Conservation (phyloP, 2,888 invertebrate species). For the Cataglyphis livida region DNA sequence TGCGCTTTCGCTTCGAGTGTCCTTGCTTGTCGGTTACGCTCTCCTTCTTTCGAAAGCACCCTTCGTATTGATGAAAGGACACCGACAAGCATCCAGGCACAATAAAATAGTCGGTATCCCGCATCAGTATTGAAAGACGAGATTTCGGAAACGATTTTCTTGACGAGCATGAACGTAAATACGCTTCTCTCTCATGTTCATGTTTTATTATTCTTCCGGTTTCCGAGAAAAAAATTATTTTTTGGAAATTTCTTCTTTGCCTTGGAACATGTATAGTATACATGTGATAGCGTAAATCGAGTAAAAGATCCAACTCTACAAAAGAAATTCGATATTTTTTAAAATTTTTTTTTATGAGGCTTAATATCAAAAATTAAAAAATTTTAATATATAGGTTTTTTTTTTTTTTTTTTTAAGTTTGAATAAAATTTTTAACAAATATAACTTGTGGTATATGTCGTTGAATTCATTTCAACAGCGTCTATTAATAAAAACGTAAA, state of each 20-base stretch:
- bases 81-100: constrained; percentile 18
- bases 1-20: constrained; percentile 53
- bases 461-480: neutral
- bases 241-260: no score
- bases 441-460: neutral
- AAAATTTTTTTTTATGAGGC: neutral
- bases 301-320: neutral
- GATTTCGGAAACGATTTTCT: neutral
- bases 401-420: neutral
- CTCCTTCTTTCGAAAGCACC: constrained; percentile 35
- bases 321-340: neutral
- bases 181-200: neutral
- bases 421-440: neutral
- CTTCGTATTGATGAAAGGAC: constrained; percentile 6
- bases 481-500: neutral
- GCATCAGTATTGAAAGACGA: constrained; percentile 7
- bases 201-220: neutral
- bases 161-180: neutral
- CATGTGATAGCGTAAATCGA: no score
- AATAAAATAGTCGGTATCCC: constrained; percentile 13
- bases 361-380: neutral
- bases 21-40: constrained; percentile 17
- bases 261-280: no score
- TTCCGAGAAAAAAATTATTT: no score
- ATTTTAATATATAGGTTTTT: neutral